These are phyloP conservation scores for Delia radicum DNA, from an alignment of 1,140 invertebrate species.

Conservation along the genomic window DNA sequence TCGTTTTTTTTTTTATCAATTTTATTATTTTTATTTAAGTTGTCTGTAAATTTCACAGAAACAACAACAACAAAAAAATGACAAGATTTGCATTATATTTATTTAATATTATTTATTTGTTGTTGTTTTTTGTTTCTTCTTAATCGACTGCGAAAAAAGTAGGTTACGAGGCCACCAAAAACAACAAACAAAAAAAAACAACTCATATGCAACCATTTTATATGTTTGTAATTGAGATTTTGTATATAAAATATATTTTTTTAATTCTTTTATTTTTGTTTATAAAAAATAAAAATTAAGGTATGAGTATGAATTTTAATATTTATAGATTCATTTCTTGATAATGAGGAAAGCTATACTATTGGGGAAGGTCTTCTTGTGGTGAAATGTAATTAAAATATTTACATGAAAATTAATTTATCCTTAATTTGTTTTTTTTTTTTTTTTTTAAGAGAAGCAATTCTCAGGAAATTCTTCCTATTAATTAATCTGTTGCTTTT, in stretches of 20 bases:
- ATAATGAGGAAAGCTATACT: background rate
- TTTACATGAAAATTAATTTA: too few relatives aligned
- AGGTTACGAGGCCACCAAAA: background rate
- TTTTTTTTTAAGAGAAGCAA: too few relatives aligned
- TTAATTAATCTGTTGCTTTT: too few relatives aligned
- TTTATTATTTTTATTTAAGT: too few relatives aligned
- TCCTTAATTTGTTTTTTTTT: too few relatives aligned
- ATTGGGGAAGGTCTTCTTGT: background rate
- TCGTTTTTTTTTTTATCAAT: background rate
- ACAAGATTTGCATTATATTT: background rate
- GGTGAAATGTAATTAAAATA: too few relatives aligned
- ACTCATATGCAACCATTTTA: background rate
- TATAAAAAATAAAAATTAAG: background rate
- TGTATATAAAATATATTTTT: background rate
- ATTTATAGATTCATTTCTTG: background rate
- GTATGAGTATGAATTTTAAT: background rate
- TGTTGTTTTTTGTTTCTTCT: background rate
- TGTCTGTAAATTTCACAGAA: background rate
- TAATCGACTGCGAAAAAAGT: constrained; percentile 1
- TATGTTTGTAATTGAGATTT: background rate
- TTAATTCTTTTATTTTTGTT: background rate
- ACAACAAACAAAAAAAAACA: background rate
- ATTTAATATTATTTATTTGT: background rate
- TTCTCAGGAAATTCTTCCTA: too few relatives aligned
- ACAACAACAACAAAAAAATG: background rate